These are phyloP conservation scores for Frieseomelitta varia DNA, from an alignment of 1,140 invertebrate genomes.

Conservation along the genomic window DNA sequence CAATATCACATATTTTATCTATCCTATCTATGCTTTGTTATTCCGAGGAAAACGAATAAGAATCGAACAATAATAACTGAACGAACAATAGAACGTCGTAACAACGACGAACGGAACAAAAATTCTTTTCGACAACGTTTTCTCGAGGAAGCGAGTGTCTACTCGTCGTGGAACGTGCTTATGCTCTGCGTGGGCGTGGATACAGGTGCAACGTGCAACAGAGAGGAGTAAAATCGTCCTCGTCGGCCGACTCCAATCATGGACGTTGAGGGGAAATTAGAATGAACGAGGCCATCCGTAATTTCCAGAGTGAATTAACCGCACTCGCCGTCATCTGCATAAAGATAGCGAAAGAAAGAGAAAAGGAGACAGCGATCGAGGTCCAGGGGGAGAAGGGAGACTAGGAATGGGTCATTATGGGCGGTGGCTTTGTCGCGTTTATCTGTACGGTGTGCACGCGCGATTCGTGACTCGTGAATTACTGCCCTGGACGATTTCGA, in stretches of 20 bases:
- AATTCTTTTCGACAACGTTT: not conserved
- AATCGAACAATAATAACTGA: not conserved
- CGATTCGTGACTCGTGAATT: conserved; percentile 8
- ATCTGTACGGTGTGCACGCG: conserved; percentile 15
- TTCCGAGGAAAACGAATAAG: not conserved
- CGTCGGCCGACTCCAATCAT: conserved; percentile 50
- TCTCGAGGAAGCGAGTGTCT: not conserved
- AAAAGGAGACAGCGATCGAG: not conserved
- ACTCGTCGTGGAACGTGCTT: not conserved
- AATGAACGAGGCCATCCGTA: conserved; percentile 46
- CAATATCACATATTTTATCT: not conserved
- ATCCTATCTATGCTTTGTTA: not conserved
- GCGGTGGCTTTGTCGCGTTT: conserved; percentile 18
- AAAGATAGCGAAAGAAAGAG: not conserved
- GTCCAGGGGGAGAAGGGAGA: not conserved
- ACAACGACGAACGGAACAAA: not conserved
- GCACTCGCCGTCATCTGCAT: conserved; percentile 22
- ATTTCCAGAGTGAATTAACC: conserved; percentile 40
- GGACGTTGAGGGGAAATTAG: conserved; percentile 48
- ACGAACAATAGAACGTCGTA: not conserved
- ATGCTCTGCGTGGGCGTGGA: conserved; percentile 46
- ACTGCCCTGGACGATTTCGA: conserved; percentile 1
- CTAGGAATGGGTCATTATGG: conserved; percentile 50
- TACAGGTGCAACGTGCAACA: conserved; percentile 41
- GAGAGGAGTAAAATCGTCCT: conserved; percentile 22